phyloP scores from a whole-genome alignment of 1,140 invertebrate genomes.

The Drosophila ambigua region DNA sequence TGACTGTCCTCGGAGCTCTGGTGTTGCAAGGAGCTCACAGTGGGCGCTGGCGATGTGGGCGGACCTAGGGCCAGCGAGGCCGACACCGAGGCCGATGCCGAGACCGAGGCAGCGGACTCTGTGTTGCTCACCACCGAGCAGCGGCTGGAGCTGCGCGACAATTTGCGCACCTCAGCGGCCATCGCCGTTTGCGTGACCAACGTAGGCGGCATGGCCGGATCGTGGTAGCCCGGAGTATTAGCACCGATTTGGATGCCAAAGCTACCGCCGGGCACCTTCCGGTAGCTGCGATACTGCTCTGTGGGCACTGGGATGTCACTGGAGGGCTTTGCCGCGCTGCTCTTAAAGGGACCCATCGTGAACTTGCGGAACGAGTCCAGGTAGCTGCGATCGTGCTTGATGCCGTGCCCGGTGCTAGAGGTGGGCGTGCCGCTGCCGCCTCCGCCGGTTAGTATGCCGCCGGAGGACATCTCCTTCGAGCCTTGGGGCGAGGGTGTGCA shows the following conservation, averaged over 20 bases:
- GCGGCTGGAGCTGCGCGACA: constrained; percentile 69
- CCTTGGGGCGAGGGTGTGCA: constrained; percentile 77
- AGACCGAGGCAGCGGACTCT: constrained; percentile 19
- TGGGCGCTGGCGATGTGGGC: constrained; percentile 71
- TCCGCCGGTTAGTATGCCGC: constrained; percentile 2
- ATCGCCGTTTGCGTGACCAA: constrained; percentile 20
- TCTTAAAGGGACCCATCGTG: constrained; percentile 84
- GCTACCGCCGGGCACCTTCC: constrained; percentile 85
- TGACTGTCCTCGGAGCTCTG: constrained; percentile 65
- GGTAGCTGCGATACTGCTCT: constrained; percentile 90
- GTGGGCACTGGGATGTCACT: constrained; percentile 89
- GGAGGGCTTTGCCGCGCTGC: constrained; percentile 84
- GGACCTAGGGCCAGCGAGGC: constrained; percentile 55
- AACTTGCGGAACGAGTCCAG: constrained; percentile 89
- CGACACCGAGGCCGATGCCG: constrained; percentile 6
- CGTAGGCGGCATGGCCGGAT: constrained; percentile 65
- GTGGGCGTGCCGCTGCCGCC: constrained; percentile 31
- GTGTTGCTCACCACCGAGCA: constrained; percentile 61
- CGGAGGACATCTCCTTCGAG: constrained; percentile 50
- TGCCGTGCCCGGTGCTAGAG: constrained; percentile 31
- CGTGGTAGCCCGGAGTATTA: constrained; percentile 77
- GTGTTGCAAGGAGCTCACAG: constrained; percentile 64
- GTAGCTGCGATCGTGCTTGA: constrained; percentile 71
- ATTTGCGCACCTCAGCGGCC: constrained; percentile 32
- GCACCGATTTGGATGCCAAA: constrained; percentile 81